phyloP scores from a whole-genome alignment of 2,888 invertebrate genomes.

The Tetragnatha montana region DNA sequence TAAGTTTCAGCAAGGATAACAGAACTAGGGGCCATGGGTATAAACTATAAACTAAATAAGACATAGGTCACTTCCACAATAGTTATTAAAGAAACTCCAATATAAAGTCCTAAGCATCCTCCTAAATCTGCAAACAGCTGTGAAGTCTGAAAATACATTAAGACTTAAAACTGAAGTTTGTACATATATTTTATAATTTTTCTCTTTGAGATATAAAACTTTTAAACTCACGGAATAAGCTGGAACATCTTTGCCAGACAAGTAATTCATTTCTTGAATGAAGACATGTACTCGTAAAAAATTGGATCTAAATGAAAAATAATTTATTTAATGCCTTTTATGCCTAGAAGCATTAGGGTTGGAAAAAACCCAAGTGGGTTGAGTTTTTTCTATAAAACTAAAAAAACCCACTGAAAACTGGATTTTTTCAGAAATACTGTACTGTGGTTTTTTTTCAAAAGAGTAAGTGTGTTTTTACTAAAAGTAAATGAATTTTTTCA shows the following conservation, averaged over 20 bases:
- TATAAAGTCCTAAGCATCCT: constrained; percentile 71
- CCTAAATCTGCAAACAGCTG: constrained; percentile 71
- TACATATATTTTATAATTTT: background rate
- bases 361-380: too few relatives aligned
- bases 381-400: too few relatives aligned
- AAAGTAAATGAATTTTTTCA: too few relatives aligned
- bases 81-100: constrained; percentile 71
- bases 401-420: too few relatives aligned
- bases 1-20: too few relatives aligned
- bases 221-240: constrained; percentile 56
- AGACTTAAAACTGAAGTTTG: background rate
- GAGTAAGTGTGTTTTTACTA: too few relatives aligned
- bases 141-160: constrained; percentile 61
- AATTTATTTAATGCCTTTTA: background rate
- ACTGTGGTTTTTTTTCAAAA: too few relatives aligned
- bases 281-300: constrained; percentile 64
- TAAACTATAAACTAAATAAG: too few relatives aligned
- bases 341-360: too few relatives aligned
- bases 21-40: too few relatives aligned
- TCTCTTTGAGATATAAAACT: background rate
- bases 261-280: constrained; percentile 69
- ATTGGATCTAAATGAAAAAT: constrained; percentile 48
- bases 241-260: constrained; percentile 65
- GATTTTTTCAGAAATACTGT: too few relatives aligned
- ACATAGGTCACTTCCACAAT: constrained; percentile 71